Conservation (phyloP, 2,888 invertebrate species). For the Hesperia comma region DNA sequence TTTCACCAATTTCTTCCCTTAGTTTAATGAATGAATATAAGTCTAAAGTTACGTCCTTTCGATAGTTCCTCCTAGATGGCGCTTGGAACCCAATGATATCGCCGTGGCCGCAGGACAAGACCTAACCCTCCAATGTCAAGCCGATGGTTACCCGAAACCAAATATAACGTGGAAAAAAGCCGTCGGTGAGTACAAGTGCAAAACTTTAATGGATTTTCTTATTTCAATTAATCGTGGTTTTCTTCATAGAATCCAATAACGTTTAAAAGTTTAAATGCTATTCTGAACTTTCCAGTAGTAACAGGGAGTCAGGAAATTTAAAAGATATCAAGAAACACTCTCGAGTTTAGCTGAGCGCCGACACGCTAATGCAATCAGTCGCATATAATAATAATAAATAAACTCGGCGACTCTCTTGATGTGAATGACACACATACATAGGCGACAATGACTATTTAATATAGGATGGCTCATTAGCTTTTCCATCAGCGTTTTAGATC, state of each 20-base stretch:
- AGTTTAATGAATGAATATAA: neutral
- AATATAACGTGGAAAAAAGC: constrained; percentile 95
- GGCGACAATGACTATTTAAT: too few species aligned
- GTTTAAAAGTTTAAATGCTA: constrained; percentile 24
- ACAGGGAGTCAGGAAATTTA: constrained; percentile 23
- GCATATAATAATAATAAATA: too few species aligned
- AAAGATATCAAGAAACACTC: constrained; percentile 35
- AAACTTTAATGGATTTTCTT: constrained; percentile 14
- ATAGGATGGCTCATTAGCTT: too few species aligned
- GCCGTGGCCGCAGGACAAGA: constrained; percentile 93
- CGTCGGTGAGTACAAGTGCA: constrained; percentile 85
- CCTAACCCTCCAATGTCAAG: constrained; percentile 93
- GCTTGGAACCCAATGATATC: constrained; percentile 92
- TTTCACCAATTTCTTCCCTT: neutral
- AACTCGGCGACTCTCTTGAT: neutral
- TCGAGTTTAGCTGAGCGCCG: constrained; percentile 20
- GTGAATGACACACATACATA: too few species aligned
- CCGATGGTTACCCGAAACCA: constrained; percentile 96
- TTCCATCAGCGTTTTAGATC: too few species aligned
- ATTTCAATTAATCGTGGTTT: constrained; percentile 19
- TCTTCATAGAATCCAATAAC: constrained; percentile 19
- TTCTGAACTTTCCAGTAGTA: constrained; percentile 23
- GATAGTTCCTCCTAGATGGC: constrained; percentile 94
- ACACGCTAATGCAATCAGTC: constrained; percentile 16
- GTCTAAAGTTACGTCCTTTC: constrained; percentile 6